A percentile compares a stretch with the other conserved stretches of the same genome.
Evolutionary conservation across 2,797 vertebrate genomes (phyloP).

Genomic region (Propithecus perrieri): DNA sequence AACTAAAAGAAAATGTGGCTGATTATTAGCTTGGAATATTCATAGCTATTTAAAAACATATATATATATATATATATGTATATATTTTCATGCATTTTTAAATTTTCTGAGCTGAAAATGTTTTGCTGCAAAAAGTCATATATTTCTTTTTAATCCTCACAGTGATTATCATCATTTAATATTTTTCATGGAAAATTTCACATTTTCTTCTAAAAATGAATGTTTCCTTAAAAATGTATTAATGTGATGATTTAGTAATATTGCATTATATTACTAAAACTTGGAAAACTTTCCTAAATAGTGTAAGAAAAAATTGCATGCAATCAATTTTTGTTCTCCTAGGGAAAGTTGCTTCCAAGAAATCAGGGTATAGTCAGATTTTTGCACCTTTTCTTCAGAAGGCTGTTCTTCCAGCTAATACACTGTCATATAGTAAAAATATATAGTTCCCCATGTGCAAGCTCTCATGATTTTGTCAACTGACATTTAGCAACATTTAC

Average conservation of each 20-base stretch:
- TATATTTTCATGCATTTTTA: no score
- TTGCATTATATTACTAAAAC: background rate
- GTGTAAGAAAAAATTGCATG: background rate
- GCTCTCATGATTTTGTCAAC: constrained; percentile 65
- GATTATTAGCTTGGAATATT: background rate
- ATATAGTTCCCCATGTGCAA: constrained; percentile 58
- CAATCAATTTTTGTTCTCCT: constrained; percentile 27
- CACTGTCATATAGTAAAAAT: constrained; percentile 64
- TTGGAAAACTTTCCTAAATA: background rate
- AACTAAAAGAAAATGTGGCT: background rate
- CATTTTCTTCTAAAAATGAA: background rate
- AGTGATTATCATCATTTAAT: background rate
- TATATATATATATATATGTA: background rate
- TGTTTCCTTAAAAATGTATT: background rate
- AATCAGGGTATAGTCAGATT: background rate
- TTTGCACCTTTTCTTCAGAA: constrained; percentile 39
- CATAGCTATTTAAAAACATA: background rate
- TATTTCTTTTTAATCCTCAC: background rate
- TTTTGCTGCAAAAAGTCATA: background rate
- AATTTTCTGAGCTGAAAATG: background rate
- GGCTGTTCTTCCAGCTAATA: constrained; percentile 39
- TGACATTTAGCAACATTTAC: constrained; percentile 79
- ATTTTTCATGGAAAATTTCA: background rate
- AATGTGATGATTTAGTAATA: background rate
- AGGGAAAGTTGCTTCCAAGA: constrained; percentile 42